phyloP scores from a whole-genome alignment of 1,140 invertebrate genomes.

The Trichonephila clavata region DNA sequence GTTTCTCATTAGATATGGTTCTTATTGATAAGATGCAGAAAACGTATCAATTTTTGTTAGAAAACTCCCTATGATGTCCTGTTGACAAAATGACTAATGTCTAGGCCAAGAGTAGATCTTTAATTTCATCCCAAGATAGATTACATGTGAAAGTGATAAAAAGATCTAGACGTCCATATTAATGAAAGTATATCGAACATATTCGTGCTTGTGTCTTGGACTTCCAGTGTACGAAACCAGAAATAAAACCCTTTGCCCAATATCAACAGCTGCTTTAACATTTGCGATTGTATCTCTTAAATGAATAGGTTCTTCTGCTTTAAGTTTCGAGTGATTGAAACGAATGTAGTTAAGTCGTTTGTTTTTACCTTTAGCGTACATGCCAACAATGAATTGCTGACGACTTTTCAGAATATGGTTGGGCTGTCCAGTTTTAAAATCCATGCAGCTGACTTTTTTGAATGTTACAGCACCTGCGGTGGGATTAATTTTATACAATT shows the following conservation, averaged over 20 bases:
- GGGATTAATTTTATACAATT: background rate
- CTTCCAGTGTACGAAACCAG: background rate
- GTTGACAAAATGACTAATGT: background rate
- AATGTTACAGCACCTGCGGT: background rate
- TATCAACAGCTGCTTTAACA: background rate
- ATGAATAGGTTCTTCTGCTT: constrained; percentile 78
- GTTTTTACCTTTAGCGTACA: constrained; percentile 78
- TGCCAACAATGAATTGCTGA: constrained; percentile 32
- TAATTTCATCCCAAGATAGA: constrained; percentile 3
- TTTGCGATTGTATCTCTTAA: constrained; percentile 76
- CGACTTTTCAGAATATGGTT: constrained; percentile 1
- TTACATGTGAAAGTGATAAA: background rate
- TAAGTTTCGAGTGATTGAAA: constrained; percentile 78
- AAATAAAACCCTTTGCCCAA: background rate
- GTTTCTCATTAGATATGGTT: too few relatives aligned
- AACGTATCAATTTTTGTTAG: background rate
- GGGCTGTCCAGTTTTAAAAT: background rate
- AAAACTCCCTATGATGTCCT: background rate
- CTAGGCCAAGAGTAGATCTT: background rate
- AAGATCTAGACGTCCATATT: too few relatives aligned
- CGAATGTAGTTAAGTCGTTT: constrained; percentile 79
- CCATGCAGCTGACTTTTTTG: background rate
- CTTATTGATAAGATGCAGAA: background rate
- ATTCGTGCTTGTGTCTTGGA: background rate
- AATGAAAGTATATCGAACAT: background rate